A percentile compares a stretch with the other conserved stretches of the same genome.
Conservation (phyloP, 2,113 vertebrate species). For the Tapirus terrestris region DNA sequence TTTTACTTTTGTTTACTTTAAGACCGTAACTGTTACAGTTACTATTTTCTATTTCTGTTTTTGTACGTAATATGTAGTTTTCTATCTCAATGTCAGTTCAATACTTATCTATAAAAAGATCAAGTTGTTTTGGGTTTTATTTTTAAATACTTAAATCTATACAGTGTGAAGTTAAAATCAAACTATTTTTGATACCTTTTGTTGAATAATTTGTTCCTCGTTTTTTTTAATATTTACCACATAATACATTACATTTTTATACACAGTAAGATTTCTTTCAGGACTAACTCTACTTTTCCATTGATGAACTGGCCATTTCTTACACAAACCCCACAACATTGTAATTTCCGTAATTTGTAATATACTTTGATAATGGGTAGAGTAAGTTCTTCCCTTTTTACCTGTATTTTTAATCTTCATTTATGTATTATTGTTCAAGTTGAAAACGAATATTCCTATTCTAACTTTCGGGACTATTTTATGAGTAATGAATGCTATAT, state of each 20-base stretch:
- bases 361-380: neutral
- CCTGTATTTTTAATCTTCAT: neutral
- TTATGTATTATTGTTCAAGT: neutral
- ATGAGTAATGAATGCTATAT: neutral
- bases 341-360: neutral
- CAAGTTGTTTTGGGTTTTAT: neutral
- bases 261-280: neutral
- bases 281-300: neutral
- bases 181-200: neutral
- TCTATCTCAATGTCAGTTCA: neutral
- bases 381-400: neutral
- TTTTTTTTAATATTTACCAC: neutral
- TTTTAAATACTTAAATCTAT: neutral
- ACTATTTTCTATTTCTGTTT: neutral
- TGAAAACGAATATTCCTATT: neutral
- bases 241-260: neutral
- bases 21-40: neutral
- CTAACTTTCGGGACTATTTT: neutral
- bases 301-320: neutral
- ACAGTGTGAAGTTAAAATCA: neutral
- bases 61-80: neutral
- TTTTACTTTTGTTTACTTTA: constrained; percentile 1
- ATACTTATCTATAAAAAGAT: neutral
- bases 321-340: neutral
- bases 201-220: neutral